A percentile compares a stretch with the other conserved stretches of the same genome.
phyloP scores from a whole-genome alignment of 1,140 invertebrate genomes.

The Hyles vespertilio region DNA sequence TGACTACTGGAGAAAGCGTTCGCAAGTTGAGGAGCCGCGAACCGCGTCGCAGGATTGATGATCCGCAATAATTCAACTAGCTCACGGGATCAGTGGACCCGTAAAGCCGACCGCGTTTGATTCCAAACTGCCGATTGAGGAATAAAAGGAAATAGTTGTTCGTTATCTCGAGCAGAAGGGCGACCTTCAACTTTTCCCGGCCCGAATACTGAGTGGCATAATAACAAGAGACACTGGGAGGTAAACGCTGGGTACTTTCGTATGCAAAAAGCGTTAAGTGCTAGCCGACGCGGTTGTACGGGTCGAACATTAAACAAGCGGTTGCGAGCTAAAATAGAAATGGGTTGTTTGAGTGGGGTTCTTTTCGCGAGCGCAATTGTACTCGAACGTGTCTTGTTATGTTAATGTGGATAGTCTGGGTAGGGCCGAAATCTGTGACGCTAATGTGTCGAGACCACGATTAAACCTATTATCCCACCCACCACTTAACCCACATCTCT shows the following conservation, averaged over 20 bases:
- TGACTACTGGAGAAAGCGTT: not conserved
- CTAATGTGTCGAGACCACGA: too few relatives aligned
- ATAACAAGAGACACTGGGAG: slow-evolving; percentile 64
- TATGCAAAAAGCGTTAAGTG: slow-evolving; percentile 75
- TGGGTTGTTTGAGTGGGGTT: slow-evolving; percentile 73
- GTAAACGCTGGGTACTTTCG: slow-evolving; percentile 60
- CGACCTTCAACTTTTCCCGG: slow-evolving; percentile 59
- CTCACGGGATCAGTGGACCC: not conserved
- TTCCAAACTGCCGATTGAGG: slow-evolving; percentile 12
- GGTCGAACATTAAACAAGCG: slow-evolving; percentile 73
- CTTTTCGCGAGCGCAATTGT: slow-evolving; percentile 72
- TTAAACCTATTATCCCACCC: too few relatives aligned
- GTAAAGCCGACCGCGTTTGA: not conserved
- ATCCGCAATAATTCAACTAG: not conserved
- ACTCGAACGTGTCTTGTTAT: slow-evolving; percentile 71
- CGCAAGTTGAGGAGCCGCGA: not conserved
- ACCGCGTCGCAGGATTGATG: not conserved
- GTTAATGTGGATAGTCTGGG: too few relatives aligned
- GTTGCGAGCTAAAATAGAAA: slow-evolving; percentile 69
- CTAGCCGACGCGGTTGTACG: slow-evolving; percentile 71
- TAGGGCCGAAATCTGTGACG: too few relatives aligned
- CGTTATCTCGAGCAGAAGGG: slow-evolving; percentile 56
- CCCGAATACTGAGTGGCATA: slow-evolving; percentile 62
- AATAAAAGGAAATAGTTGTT: slow-evolving; percentile 47
- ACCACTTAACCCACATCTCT: too few relatives aligned